A percentile compares a stretch with the other conserved stretches of the same genome.
phyloP scores from a whole-genome alignment of 1,140 invertebrate genomes.

The Limonius californicus region DNA sequence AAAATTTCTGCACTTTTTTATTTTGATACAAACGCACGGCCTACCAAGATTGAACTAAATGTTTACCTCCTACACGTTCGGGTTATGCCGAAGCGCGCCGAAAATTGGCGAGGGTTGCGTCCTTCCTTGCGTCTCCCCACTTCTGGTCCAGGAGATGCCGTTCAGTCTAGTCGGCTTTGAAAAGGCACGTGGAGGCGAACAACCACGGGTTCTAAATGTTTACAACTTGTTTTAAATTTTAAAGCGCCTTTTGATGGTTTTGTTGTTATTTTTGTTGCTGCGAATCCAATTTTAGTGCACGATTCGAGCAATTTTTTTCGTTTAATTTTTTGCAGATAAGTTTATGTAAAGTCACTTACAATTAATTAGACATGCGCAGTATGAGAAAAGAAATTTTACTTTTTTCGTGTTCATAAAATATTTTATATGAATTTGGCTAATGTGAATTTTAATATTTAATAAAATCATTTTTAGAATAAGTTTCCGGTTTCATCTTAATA shows the following conservation, averaged over 20 bases:
- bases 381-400: too few species aligned
- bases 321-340: too few species aligned
- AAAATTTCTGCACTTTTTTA: constrained; percentile 8
- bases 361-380: too few species aligned
- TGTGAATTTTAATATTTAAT: too few species aligned
- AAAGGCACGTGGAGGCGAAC: constrained; percentile 44
- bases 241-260: not conserved
- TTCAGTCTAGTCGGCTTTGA: constrained; percentile 37
- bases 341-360: too few species aligned
- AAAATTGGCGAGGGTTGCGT: constrained; percentile 15
- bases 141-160: constrained; percentile 33
- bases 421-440: too few species aligned
- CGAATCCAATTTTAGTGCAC: too few species aligned
- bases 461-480: too few species aligned
- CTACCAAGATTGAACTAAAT: constrained; percentile 39
- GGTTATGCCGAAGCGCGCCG: constrained; percentile 9
- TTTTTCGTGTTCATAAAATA: too few species aligned
- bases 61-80: constrained; percentile 37
- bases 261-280: not conserved
- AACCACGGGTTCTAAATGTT: constrained; percentile 35
- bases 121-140: constrained; percentile 15
- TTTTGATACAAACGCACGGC: constrained; percentile 23
- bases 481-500: too few species aligned
- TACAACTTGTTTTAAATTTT: not conserved
- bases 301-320: too few species aligned